Evolutionary conservation across 2,888 invertebrate genomes (phyloP).

Genomic region (Melanchra persicariae): DNA sequence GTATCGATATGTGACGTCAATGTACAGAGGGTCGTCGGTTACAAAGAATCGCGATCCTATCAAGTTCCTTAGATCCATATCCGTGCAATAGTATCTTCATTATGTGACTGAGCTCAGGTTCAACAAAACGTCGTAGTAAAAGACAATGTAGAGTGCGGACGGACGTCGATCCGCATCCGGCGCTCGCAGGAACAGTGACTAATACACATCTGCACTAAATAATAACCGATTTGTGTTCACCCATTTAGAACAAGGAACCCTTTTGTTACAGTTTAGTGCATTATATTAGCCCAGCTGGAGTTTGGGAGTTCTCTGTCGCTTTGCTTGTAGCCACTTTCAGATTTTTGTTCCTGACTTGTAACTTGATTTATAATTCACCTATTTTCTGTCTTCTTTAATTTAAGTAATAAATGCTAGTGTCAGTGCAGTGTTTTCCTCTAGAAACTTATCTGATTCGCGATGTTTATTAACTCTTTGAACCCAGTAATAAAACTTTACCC

Average conservation of each 20-base stretch:
- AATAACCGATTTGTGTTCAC: slow-evolving; percentile 6
- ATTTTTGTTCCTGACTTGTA: neutral
- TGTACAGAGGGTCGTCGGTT: neutral
- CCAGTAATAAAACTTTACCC: no score
- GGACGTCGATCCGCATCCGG: slow-evolving; percentile 35
- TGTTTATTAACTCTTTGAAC: no score
- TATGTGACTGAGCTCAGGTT: neutral
- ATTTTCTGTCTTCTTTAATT: neutral
- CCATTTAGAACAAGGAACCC: slow-evolving; percentile 24
- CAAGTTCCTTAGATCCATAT: neutral
- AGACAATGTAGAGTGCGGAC: slow-evolving; percentile 23
- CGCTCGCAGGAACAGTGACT: slow-evolving; percentile 27
- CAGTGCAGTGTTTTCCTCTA: no score
- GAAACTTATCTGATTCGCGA: no score
- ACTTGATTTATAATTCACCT: neutral
- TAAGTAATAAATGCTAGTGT: no score
- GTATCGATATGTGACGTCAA: no score
- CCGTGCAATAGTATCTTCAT: slow-evolving; percentile 1
- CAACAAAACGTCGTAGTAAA: slow-evolving; percentile 7
- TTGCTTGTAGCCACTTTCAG: neutral
- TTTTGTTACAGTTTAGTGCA: neutral
- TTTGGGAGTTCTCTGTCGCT: neutral
- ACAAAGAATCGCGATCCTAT: no score
- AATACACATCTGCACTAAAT: slow-evolving; percentile 43
- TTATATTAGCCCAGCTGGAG: neutral